Percentiles rank a stretch among this genome's conserved stretches.
Evolutionary conservation across 2,888 invertebrate species (phyloP).

Genomic region (Drosophila pullipes): DNA sequence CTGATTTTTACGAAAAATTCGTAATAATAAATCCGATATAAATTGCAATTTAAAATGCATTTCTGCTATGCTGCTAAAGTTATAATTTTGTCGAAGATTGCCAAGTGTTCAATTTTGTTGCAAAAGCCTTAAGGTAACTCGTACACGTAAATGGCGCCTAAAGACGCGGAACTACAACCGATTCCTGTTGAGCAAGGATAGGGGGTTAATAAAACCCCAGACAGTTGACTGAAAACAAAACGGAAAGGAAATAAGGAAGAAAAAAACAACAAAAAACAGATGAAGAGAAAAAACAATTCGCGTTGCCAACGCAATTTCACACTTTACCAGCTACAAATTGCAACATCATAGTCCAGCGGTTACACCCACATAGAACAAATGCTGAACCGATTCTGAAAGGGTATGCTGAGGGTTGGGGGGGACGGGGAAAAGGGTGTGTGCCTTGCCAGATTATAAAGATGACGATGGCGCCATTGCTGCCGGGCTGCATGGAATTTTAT

Average conservation of each 20-base stretch:
- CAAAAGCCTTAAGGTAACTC: neutral
- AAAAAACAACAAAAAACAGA: neutral
- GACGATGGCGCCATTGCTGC: slow-evolving; percentile 66
- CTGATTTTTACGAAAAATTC: too few species aligned
- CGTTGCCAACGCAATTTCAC: slow-evolving; percentile 77
- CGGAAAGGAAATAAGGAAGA: neutral
- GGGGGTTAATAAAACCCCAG: slow-evolving; percentile 26
- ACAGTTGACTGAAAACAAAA: slow-evolving; percentile 31
- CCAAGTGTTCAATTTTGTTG: neutral
- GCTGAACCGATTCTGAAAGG: slow-evolving; percentile 18
- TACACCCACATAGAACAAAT: slow-evolving; percentile 42
- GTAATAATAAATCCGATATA: neutral
- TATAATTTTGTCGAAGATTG: neutral
- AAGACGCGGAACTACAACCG: slow-evolving; percentile 25
- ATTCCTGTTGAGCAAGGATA: neutral
- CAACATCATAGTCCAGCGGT: slow-evolving; percentile 75
- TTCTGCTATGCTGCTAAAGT: too few species aligned
- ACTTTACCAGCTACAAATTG: slow-evolving; percentile 81
- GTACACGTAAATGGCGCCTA: slow-evolving; percentile 6
- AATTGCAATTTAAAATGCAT: neutral
- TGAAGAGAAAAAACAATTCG: slow-evolving; percentile 64
- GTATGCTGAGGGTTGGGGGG: neutral
- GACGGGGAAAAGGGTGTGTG: slow-evolving; percentile 6
- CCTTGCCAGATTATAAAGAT: slow-evolving; percentile 75
- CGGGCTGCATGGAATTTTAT: slow-evolving; percentile 74